These are phyloP conservation scores for Lytechinus variegatus DNA, from an alignment of 35 echinoderm and acorn worm genomes.

Conservation along the genomic window DNA sequence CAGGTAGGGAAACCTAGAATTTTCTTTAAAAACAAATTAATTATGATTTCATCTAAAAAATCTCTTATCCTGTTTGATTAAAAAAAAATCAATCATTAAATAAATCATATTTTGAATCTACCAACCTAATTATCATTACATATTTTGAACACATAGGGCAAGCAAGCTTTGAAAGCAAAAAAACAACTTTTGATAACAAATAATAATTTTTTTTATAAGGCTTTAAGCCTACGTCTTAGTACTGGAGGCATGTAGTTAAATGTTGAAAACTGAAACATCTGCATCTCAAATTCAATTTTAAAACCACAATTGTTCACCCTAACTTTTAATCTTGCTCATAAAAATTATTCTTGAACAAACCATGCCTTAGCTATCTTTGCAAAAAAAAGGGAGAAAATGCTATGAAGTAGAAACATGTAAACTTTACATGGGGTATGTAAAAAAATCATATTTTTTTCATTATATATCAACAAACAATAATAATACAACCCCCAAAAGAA, in stretches of 20 bases:
- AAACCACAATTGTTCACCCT: not conserved
- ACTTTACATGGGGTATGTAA: not conserved
- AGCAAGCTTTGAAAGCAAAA: conserved; percentile 18
- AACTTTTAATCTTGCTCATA: not conserved
- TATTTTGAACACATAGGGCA: not conserved
- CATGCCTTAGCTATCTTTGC: not conserved
- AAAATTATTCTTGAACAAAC: not conserved
- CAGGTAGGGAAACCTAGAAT: too few relatives aligned
- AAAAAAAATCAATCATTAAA: too few relatives aligned
- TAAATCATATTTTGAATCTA: too few relatives aligned
- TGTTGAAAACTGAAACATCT: not conserved
- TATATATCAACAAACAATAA: conserved; percentile 6
- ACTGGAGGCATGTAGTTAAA: conserved; percentile 17
- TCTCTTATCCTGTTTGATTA: too few relatives aligned
- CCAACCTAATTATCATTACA: not conserved
- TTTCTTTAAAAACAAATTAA: too few relatives aligned
- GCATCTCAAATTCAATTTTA: not conserved
- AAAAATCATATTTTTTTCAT: not conserved
- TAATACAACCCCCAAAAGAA: not conserved
- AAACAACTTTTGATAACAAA: not conserved
- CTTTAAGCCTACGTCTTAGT: conserved; percentile 29
- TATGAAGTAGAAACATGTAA: not conserved
- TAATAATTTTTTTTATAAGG: not conserved
- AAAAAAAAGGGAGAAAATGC: too few relatives aligned
- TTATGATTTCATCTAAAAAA: too few relatives aligned